Conservation (phyloP, 30 jellyfish, hydroid and myxozoan genomes). For the Aurelia sp. region DNA sequence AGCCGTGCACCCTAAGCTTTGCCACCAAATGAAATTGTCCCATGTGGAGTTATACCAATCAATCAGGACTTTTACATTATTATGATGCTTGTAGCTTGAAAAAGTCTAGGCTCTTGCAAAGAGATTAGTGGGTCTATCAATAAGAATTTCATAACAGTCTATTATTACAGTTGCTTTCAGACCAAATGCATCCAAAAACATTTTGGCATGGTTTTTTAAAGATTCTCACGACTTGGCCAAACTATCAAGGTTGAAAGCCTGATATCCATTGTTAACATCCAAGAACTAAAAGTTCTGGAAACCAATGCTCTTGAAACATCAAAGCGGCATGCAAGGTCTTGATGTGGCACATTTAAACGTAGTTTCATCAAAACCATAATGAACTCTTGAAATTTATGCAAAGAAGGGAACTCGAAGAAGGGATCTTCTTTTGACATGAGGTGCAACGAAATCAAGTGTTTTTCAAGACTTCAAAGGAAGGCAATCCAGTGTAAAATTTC, state of each 20-base stretch:
- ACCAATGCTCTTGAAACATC: constrained; percentile 22
- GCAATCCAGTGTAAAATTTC: background rate
- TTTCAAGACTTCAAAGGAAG: background rate
- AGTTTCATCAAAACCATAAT: background rate
- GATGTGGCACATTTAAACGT: constrained; percentile 25
- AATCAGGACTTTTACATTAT: constrained; percentile 34
- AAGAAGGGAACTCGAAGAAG: too few species aligned
- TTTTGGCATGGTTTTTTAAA: constrained; percentile 25
- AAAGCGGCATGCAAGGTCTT: constrained; percentile 53
- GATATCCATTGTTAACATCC: background rate
- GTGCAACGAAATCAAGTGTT: background rate
- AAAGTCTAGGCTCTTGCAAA: constrained; percentile 31
- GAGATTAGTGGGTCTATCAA: constrained; percentile 35
- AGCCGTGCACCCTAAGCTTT: too few species aligned
- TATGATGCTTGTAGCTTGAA: constrained; percentile 22
- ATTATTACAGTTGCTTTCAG: constrained; percentile 27
- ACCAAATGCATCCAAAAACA: constrained; percentile 7
- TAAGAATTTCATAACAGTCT: constrained; percentile 44
- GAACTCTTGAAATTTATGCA: too few species aligned
- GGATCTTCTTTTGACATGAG: too few species aligned
- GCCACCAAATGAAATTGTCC: too few species aligned
- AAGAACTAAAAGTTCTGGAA: constrained; percentile 12
- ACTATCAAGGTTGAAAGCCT: constrained; percentile 5
- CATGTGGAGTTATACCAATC: constrained; percentile 8
- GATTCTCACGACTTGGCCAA: constrained; percentile 48